A percentile compares a stretch with the other conserved stretches of the same genome.
Conservation (phyloP, 2,113 vertebrate genomes). For the Potamarius usumacintae region DNA sequence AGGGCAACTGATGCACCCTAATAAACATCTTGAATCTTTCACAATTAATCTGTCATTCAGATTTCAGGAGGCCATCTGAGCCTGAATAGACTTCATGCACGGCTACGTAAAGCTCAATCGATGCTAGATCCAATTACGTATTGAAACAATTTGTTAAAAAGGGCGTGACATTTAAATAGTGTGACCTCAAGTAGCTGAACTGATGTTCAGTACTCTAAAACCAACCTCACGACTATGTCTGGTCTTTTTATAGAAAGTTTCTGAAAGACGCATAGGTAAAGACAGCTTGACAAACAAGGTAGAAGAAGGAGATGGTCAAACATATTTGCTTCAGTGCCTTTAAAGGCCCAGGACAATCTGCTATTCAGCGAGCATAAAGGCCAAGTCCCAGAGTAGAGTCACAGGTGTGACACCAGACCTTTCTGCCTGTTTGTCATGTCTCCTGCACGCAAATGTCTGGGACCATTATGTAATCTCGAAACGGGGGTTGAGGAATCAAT, state of each 20-base stretch:
- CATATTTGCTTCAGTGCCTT: slow-evolving; percentile 48
- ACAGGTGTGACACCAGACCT: slow-evolving; percentile 43
- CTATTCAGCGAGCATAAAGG: slow-evolving; percentile 43
- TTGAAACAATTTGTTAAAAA: slow-evolving; percentile 4
- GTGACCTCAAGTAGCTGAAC: not conserved
- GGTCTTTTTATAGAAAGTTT: not conserved
- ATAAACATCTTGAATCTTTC: not conserved
- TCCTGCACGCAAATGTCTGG: slow-evolving; percentile 9
- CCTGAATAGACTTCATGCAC: not conserved
- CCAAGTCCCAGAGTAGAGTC: slow-evolving; percentile 46
- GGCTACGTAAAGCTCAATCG: not conserved
- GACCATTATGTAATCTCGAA: slow-evolving; percentile 20
- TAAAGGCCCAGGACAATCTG: slow-evolving; percentile 34
- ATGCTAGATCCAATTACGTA: not conserved
- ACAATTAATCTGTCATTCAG: slow-evolving; percentile 8
- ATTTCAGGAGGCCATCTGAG: not conserved
- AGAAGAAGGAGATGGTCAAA: slow-evolving; percentile 26
- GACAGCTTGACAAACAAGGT: slow-evolving; percentile 28
- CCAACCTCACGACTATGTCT: not conserved
- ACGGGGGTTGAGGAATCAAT: not conserved
- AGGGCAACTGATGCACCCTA: no score
- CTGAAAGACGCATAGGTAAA: not conserved
- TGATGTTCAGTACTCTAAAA: not conserved
- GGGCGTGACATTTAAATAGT: not conserved
- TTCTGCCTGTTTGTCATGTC: slow-evolving; percentile 37